Evolutionary conservation across 2,113 vertebrate species (phyloP).

Genomic region (Podiceps cristatus): DNA sequence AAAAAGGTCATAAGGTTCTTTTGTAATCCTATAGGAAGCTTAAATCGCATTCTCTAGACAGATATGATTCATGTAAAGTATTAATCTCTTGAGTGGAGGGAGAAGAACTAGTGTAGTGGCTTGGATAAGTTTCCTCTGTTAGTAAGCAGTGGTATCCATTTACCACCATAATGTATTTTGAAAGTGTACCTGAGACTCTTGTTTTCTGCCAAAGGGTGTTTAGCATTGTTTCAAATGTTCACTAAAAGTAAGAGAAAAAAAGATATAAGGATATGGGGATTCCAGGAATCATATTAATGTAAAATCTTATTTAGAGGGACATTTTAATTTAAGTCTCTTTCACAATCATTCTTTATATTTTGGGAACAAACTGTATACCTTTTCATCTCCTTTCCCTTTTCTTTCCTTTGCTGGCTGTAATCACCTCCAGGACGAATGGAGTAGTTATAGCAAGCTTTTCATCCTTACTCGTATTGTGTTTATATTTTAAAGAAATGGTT

Average conservation of each 20-base stretch:
- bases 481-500: constrained; percentile 20
- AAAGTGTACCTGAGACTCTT: background rate
- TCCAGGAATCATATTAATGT: background rate
- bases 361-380: background rate
- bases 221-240: background rate
- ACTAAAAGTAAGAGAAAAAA: background rate
- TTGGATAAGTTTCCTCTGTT: background rate
- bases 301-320: background rate
- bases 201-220: background rate
- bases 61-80: background rate
- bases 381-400: background rate
- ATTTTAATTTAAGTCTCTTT: background rate
- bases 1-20: background rate
- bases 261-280: background rate
- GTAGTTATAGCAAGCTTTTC: background rate
- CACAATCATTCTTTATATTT: background rate
- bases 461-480: background rate
- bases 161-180: background rate
- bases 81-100: background rate
- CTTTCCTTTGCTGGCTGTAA: background rate
- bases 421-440: background rate
- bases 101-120: background rate
- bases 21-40: background rate
- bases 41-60: background rate
- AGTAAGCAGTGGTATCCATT: background rate